phyloP scores from a whole-genome alignment of 2,888 invertebrate genomes.

The Tholera decimalis region DNA sequence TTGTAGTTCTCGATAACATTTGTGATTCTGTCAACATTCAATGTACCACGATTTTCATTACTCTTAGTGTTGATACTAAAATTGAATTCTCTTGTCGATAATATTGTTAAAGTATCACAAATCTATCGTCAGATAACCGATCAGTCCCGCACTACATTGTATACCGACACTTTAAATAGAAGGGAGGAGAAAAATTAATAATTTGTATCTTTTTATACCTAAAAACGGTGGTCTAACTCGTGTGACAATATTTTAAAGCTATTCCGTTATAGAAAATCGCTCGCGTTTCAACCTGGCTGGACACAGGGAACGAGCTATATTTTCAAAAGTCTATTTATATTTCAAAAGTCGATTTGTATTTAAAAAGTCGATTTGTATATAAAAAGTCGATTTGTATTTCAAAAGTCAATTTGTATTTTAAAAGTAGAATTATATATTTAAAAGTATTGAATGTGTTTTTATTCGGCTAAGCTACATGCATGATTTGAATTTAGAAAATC shows the following conservation, averaged over 20 bases:
- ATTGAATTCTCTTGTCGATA: conserved; percentile 10
- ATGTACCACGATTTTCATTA: conserved; percentile 10
- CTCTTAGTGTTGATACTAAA: background rate
- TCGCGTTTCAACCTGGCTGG: conserved; percentile 57
- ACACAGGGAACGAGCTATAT: conserved; percentile 26
- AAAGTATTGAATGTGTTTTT: conserved; percentile 13
- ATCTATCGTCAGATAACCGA: conserved; percentile 64
- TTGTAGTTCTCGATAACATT: conserved; percentile 59
- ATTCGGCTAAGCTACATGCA: conserved; percentile 32
- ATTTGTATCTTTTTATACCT: conserved; percentile 75
- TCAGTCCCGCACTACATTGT: conserved; percentile 83
- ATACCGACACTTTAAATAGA: conserved; percentile 74
- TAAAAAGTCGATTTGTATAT: no score
- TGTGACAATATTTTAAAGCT: conserved; percentile 89
- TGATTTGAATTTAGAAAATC: conserved; percentile 46
- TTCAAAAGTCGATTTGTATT: conserved; percentile 1
- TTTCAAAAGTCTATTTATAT: conserved; percentile 3
- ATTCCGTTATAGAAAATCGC: conserved; percentile 74
- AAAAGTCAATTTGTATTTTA: background rate
- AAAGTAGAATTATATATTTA: background rate
- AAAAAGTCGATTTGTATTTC: conserved; percentile 15
- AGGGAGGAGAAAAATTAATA: conserved; percentile 69
- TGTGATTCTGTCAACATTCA: conserved; percentile 55
- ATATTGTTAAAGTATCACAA: conserved; percentile 57
- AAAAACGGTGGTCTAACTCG: conserved; percentile 89